Evolutionary conservation across 2,888 invertebrate species (phyloP).

Genomic region (Leptinotarsa juncta): DNA sequence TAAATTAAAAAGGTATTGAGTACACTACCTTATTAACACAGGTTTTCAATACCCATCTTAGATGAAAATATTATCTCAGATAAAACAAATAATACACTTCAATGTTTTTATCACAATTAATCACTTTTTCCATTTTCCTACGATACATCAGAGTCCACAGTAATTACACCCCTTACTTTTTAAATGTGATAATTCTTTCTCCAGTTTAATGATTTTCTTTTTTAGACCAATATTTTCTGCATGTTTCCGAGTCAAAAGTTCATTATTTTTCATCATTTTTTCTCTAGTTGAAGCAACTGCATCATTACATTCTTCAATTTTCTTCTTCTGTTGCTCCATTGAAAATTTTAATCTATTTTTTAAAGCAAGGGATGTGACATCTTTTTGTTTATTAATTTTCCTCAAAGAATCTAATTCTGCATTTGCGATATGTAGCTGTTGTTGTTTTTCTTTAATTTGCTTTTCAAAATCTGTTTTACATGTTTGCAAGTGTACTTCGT

Average conservation of each 20-base stretch:
- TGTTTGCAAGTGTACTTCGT: not conserved
- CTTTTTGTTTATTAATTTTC: not conserved
- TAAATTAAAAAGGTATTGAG: no score
- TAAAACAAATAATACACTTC: no score
- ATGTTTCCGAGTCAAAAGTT: not conserved
- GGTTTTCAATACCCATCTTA: no score
- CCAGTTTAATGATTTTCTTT: not conserved
- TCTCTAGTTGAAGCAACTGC: not conserved
- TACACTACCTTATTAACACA: no score
- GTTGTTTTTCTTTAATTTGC: not conserved
- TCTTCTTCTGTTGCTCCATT: not conserved
- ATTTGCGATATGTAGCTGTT: not conserved
- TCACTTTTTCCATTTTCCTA: no score
- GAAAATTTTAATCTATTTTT: not conserved
- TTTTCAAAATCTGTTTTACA: not conserved
- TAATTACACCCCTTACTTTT: conserved; percentile 28
- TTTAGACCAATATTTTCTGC: not conserved
- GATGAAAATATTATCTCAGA: no score
- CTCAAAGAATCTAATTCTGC: not conserved
- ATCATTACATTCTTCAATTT: conserved; percentile 1
- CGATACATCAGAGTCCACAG: conserved; percentile 22
- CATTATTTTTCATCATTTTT: not conserved
- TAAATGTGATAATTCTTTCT: not conserved
- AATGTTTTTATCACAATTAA: no score
- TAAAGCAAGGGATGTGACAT: not conserved